Conservation (phyloP, 2,797 vertebrate genomes). For the Hybognathus amarus region DNA sequence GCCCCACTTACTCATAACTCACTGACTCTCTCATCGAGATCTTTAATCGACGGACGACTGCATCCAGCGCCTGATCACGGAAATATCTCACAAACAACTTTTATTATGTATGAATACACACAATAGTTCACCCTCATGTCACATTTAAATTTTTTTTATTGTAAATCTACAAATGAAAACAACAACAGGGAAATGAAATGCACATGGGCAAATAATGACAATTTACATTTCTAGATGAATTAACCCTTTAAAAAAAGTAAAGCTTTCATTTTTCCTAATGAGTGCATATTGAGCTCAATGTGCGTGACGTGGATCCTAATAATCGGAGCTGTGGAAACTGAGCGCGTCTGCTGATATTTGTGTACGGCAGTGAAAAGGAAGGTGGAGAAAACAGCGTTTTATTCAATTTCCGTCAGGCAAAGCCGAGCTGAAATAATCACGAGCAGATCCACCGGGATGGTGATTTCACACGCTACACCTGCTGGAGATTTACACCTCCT, state of each 20-base stretch:
- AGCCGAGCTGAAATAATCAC: slow-evolving; percentile 76
- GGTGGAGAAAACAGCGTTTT: slow-evolving; percentile 75
- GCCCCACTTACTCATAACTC: slow-evolving; percentile 54
- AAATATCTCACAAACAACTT: slow-evolving; percentile 1
- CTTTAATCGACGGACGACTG: slow-evolving; percentile 13
- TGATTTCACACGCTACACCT: slow-evolving; percentile 76
- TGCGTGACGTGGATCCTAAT: slow-evolving; percentile 11
- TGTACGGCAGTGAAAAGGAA: slow-evolving; percentile 66
- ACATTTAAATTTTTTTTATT: neutral
- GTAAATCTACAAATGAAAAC: neutral
- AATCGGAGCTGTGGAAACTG: slow-evolving; percentile 47
- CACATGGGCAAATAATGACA: neutral
- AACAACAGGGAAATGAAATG: neutral
- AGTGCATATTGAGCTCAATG: neutral
- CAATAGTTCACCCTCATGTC: neutral
- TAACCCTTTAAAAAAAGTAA: neutral
- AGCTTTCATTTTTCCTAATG: neutral
- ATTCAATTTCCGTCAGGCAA: slow-evolving; percentile 82
- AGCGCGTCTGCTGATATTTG: slow-evolving; percentile 63
- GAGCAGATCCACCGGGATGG: slow-evolving; percentile 77
- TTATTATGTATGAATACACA: neutral
- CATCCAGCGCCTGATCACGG: neutral
- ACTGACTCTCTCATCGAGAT: slow-evolving; percentile 23
- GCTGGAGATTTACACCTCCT: slow-evolving; percentile 83
- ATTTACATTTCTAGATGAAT: neutral